Conservation (phyloP, 2,113 vertebrate species). For the Dicentrarchus labrax region DNA sequence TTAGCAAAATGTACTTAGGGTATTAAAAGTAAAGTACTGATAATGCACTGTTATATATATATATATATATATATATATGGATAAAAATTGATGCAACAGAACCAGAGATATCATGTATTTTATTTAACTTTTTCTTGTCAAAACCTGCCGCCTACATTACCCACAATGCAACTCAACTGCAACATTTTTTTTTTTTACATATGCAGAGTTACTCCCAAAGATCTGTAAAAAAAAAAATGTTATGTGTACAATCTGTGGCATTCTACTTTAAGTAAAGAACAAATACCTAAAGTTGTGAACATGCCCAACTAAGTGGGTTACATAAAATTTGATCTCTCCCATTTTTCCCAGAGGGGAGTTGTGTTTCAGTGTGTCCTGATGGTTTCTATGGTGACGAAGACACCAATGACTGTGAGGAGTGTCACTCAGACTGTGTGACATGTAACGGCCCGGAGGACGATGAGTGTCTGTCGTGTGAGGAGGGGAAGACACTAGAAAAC, state of each 20-base stretch:
- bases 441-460: constrained; percentile 83
- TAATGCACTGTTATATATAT: too few relatives aligned
- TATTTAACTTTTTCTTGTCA: neutral
- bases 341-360: constrained; percentile 77
- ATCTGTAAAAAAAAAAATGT: neutral
- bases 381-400: constrained; percentile 84
- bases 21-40: too few relatives aligned
- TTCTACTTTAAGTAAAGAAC: neutral
- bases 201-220: neutral
- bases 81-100: too few relatives aligned
- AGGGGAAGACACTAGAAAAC: constrained; percentile 51
- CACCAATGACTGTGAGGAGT: constrained; percentile 88
- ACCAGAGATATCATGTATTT: neutral
- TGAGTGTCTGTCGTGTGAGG: constrained; percentile 85
- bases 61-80: neutral
- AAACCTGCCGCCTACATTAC: neutral
- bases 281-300: neutral
- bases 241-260: neutral
- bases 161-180: neutral
- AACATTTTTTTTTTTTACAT: neutral
- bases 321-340: neutral
- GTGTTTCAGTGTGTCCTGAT: constrained; percentile 75
- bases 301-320: neutral
- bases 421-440: constrained; percentile 85
- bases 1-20: neutral